Conservation (phyloP, 2,797 vertebrate species). For the Falco biarmicus region DNA sequence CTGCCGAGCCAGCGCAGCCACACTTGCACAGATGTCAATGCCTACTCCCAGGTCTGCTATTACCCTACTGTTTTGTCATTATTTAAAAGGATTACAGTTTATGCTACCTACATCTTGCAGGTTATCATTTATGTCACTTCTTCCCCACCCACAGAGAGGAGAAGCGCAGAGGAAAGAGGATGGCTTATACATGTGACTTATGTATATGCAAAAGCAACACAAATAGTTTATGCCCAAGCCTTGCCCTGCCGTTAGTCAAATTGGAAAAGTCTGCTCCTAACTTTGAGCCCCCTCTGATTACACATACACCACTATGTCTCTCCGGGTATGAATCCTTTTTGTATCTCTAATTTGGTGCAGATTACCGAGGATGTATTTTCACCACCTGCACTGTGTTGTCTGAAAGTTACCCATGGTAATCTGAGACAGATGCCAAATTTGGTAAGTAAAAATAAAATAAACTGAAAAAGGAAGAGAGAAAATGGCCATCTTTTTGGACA, state of each 20-base stretch:
- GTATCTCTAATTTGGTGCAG: rapidly evolving
- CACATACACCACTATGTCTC: neutral
- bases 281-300: neutral
- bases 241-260: neutral
- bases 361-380: neutral
- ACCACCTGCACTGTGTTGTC: neutral
- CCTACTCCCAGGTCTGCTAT: neutral
- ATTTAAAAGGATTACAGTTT: neutral
- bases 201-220: neutral
- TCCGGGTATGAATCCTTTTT: neutral
- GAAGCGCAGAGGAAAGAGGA: neutral
- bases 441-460: neutral
- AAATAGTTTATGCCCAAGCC: neutral
- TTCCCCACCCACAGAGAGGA: neutral
- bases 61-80: neutral
- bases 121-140: neutral
- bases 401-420: neutral
- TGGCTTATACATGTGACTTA: rapidly evolving
- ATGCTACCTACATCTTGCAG: neutral
- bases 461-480: neutral
- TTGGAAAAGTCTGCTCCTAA: neutral
- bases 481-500: neutral
- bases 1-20: neutral
- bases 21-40: neutral
- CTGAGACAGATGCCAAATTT: neutral